phyloP scores from a whole-genome alignment of 1,140 invertebrate species.

The Anoplophora glabripennis region DNA sequence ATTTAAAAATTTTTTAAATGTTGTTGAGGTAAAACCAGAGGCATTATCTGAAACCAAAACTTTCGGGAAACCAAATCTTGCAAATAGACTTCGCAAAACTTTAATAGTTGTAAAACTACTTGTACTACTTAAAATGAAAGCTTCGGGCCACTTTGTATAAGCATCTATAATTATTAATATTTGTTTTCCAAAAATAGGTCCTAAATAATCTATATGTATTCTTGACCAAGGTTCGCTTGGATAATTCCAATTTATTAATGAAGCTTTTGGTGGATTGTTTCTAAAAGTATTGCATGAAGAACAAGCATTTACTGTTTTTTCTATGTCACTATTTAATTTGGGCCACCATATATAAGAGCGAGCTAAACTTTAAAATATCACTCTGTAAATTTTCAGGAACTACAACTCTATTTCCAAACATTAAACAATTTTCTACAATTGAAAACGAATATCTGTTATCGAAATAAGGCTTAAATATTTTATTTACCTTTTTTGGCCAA shows the following conservation, averaged over 20 bases:
- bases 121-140: slow-evolving; percentile 22
- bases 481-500: too few relatives aligned
- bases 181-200: slow-evolving; percentile 43
- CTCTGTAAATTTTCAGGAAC: too few relatives aligned
- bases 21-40: slow-evolving; percentile 43
- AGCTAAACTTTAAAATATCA: too few relatives aligned
- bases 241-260: slow-evolving; percentile 6
- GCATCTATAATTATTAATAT: slow-evolving; percentile 51
- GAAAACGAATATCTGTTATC: too few relatives aligned
- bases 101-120: slow-evolving; percentile 32
- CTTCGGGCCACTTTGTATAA: slow-evolving; percentile 50
- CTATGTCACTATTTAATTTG: too few relatives aligned
- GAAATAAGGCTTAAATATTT: too few relatives aligned
- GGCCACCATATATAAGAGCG: too few relatives aligned
- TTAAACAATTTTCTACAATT: too few relatives aligned
- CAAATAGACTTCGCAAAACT: slow-evolving; percentile 38
- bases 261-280: slow-evolving; percentile 2
- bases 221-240: slow-evolving; percentile 47
- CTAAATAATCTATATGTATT: slow-evolving; percentile 52
- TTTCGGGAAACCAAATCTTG: slow-evolving; percentile 43
- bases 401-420: too few relatives aligned
- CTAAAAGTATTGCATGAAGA: too few relatives aligned
- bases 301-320: too few relatives aligned
- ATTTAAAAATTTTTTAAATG: slow-evolving; percentile 44
- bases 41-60: slow-evolving; percentile 47